Base-by-base conservation (phyloP, 2,797 vertebrate species). In the Artibeus jamaicensis region DNA sequence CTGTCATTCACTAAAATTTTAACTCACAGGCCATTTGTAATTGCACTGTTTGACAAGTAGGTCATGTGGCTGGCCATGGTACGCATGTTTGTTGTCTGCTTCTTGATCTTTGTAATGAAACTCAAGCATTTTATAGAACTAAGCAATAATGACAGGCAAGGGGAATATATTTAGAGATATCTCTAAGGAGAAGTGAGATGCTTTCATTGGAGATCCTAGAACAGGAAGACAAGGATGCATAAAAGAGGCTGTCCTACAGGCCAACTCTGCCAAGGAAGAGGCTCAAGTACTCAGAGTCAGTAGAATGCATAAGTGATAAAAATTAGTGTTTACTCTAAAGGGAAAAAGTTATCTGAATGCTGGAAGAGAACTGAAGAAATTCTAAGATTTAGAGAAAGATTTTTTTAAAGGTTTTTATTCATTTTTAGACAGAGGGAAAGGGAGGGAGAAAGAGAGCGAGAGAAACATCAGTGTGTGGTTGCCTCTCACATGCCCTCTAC, bases 51-150 rank as follows among this genome's bases (percentile, higher is more conserved):
- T 96, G 91, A 96, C 95, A 97, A 92, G 82, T 24, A 91, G 92
- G 81, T 71, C 78, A 81, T 32, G n/a, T 70, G 74, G 92, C 68
- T 89, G 74, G 81, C 77, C 50, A 86, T 19, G 50, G 44, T 86
- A 89, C 22, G 86, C 86, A 93, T 22, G 42, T 86, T 42, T 91
- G 74, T 82, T 3, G 6, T 88, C 71, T 92, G 59, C 59, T 93
- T 93, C 88, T 57, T 22, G 5, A 93, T 93, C 84, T 93, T 96
- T 42, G 93, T 44, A 71, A 92, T 74, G 50, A 96, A 96, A 97
- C 73, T 44, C 85, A 96, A 96, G 46, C 68, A 97, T 86, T 96
- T 91, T 94, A 94, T 32, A 95, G 62, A 93, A 86, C 91, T 89
- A 95, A 97, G 93, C 76, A 96, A 93, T 94, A 95, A 91, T 90